A percentile compares a stretch with the other conserved stretches of the same genome.
Conservation (phyloP, 2,113 vertebrate genomes). For the Thryonomys swinderianus region DNA sequence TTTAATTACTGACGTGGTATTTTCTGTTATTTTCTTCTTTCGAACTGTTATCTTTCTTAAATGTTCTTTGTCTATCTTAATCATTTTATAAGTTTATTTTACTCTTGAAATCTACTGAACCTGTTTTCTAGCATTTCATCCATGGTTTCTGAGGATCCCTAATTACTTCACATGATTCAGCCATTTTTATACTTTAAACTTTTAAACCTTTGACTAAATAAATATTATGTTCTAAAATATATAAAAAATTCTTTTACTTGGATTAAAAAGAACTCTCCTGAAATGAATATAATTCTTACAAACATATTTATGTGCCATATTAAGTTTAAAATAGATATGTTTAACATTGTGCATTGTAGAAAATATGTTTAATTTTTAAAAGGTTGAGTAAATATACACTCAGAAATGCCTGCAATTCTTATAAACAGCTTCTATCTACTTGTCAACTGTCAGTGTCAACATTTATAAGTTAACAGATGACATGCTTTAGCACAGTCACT, state of each 20-base stretch:
- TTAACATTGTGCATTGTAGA: slow-evolving; percentile 56
- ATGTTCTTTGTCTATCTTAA: slow-evolving; percentile 8
- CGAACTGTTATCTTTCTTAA: slow-evolving; percentile 23
- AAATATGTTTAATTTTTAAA: slow-evolving; percentile 66
- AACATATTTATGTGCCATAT: slow-evolving; percentile 61
- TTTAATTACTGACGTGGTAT: slow-evolving; percentile 25
- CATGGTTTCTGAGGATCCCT: slow-evolving; percentile 45
- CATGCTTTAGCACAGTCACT: slow-evolving; percentile 47
- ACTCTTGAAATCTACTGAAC: not conserved
- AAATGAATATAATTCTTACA: slow-evolving; percentile 58
- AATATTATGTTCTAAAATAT: slow-evolving; percentile 35
- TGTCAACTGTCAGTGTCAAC: slow-evolving; percentile 62
- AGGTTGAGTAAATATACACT: slow-evolving; percentile 68
- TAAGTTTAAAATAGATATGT: slow-evolving; percentile 63
- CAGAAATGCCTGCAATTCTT: slow-evolving; percentile 58
- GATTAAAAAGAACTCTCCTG: slow-evolving; percentile 44
- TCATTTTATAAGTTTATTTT: slow-evolving; percentile 47
- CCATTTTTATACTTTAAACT: slow-evolving; percentile 66
- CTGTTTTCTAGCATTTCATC: slow-evolving; percentile 16
- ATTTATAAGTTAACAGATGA: slow-evolving; percentile 60
- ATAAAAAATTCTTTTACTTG: slow-evolving; percentile 49
- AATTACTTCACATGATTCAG: slow-evolving; percentile 41
- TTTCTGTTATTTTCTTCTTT: not conserved
- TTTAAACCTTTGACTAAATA: slow-evolving; percentile 61
- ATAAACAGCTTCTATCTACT: slow-evolving; percentile 62